A percentile compares a stretch with the other conserved stretches of the same genome.
phyloP scores from a whole-genome alignment of 1,140 invertebrate genomes.

The Drosophila fuyamai region DNA sequence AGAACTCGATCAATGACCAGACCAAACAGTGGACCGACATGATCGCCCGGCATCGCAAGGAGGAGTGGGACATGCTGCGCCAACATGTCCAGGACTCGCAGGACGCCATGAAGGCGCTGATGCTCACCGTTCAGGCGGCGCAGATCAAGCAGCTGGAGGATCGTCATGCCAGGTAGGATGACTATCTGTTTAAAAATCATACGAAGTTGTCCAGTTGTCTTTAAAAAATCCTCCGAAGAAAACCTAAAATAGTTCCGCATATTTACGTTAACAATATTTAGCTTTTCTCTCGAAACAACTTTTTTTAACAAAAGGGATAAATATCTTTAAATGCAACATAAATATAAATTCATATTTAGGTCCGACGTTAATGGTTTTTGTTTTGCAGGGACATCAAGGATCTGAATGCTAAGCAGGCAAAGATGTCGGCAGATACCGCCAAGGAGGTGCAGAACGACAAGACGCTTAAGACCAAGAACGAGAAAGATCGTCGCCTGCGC shows the following conservation, averaged over 20 bases:
- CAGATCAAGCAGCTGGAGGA: constrained; percentile 96
- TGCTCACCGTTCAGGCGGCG: constrained; percentile 92
- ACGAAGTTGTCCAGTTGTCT: too few species aligned
- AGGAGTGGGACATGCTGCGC: constrained; percentile 95
- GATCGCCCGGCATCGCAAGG: constrained; percentile 94
- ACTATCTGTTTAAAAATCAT: neutral
- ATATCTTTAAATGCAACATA: too few species aligned
- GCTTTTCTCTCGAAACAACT: too few species aligned
- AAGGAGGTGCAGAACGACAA: constrained; percentile 98
- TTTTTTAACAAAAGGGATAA: too few species aligned
- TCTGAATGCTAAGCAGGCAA: constrained; percentile 97
- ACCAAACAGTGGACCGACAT: constrained; percentile 97
- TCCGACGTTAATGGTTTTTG: constrained; percentile 1
- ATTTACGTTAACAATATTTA: too few species aligned
- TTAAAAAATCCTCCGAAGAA: too few species aligned
- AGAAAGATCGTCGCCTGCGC: constrained; percentile 95
- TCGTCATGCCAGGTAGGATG: constrained; percentile 92
- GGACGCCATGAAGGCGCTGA: constrained; percentile 93
- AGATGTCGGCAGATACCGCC: constrained; percentile 97
- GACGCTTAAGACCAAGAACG: constrained; percentile 98
- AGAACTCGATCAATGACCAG: constrained; percentile 94
- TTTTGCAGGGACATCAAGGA: constrained; percentile 95
- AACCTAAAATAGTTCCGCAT: too few species aligned
- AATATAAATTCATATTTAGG: too few species aligned
- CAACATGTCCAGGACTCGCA: constrained; percentile 94